Evolutionary conservation across 1,140 invertebrate genomes (phyloP), one percentile per base, ranked within the genome.

Genomic region (Anagrus nilaparvatae): DNA sequence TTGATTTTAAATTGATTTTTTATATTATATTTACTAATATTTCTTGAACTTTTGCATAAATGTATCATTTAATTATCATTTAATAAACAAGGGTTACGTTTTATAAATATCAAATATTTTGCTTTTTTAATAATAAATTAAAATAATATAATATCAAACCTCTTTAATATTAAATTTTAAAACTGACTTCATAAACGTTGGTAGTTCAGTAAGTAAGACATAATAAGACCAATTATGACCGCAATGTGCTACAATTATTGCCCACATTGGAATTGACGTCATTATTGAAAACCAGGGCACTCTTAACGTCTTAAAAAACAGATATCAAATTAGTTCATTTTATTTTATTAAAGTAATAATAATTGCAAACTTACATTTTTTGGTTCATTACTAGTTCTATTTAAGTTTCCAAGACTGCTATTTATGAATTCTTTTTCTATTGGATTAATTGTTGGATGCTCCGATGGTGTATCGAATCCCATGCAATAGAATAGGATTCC

Each of bases 151-250:
- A 31, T 13, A 6, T 30, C 36, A 62, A 51, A 77, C 77, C 50
- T 73, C 63, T 61, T 81, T 75, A 18, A 95, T 80, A 36, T 94
- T 71, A 49, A 85, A 85, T 35, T 78, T 65, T 1, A 97, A 71
- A 0, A 95, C 79, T 35, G 78, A 74, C 16, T 79, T 79, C 74
- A 97, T 82, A 55, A 92, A 98, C 1, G 78, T 83, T 0, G 95
- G 94, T 49, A 97, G 81, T 63, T 92, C 80, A 0, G 88, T 92
- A 33, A 97, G 70, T 29, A 97, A 71, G 4, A 86, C 94, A 71
- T 90, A 94, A 56, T 88, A 91, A 1, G 89, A 90, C 91, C 90
- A 97, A 55, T 88, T 88, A 55, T 92, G 84, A 0, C 85, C 81
- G 57, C 86, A 84, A 54, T 96, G 87, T 0, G 76, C 78, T 1